Percentiles rank a stretch among this genome's conserved stretches.
phyloP scores from a whole-genome alignment of 2,113 vertebrate species.

The Vireo altiloquus region DNA sequence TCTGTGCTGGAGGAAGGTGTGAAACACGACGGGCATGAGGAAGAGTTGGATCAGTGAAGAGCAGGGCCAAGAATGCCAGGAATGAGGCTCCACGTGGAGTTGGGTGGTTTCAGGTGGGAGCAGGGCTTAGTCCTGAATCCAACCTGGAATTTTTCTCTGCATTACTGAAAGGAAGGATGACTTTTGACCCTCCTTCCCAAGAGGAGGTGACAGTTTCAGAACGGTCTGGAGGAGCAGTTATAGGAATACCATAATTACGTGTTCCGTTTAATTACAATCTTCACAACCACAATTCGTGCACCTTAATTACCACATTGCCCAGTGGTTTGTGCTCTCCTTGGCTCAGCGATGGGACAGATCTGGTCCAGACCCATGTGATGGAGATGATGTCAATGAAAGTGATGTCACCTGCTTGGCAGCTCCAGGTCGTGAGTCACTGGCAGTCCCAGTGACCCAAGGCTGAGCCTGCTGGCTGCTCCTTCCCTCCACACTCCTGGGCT shows the following conservation, averaged over 20 bases:
- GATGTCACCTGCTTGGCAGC: neutral
- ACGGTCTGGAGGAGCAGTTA: neutral
- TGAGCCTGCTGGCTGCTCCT: neutral
- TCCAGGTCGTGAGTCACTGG: neutral
- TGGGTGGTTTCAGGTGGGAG: neutral
- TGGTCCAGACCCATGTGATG: neutral
- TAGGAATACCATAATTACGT: neutral
- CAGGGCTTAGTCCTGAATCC: neutral
- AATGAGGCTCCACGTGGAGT: neutral
- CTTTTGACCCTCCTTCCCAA: neutral
- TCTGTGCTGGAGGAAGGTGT: neutral
- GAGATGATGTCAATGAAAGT: neutral
- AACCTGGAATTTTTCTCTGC: neutral
- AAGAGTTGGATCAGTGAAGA: neutral
- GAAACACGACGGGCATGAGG: neutral
- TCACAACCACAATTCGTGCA: neutral
- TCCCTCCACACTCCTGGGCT: neutral
- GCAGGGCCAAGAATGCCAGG: neutral
- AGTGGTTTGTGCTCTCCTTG: neutral
- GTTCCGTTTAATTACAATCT: neutral
- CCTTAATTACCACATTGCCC: neutral
- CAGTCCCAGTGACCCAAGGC: neutral
- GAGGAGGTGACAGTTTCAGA: neutral
- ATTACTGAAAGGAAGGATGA: neutral
- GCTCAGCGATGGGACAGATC: neutral